phyloP scores from a whole-genome alignment of 2,888 invertebrate genomes.

The Hipparchia semele region DNA sequence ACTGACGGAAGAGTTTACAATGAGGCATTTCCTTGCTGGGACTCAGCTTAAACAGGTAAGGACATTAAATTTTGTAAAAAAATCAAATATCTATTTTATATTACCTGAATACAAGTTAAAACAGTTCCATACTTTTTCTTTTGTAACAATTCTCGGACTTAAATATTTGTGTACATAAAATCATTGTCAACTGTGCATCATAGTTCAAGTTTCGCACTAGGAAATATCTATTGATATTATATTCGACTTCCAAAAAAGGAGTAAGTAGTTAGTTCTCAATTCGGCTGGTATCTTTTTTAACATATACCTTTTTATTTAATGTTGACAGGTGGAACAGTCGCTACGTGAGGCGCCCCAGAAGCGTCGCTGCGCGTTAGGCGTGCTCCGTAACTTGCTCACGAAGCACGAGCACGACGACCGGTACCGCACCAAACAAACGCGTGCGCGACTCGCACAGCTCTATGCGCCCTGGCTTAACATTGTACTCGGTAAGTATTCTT shows the following conservation, averaged over 20 bases:
- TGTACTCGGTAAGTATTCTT: constrained; percentile 74
- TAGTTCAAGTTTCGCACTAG: no score
- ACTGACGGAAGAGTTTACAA: constrained; percentile 91
- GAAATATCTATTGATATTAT: no score
- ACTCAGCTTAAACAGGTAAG: constrained; percentile 88
- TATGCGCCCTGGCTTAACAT: constrained; percentile 96
- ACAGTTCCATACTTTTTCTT: no score
- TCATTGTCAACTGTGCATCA: no score
- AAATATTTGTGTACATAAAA: no score
- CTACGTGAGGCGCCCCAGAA: constrained; percentile 93
- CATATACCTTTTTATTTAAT: background rate
- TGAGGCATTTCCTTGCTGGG: constrained; percentile 95
- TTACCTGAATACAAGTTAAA: no score
- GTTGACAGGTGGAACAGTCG: constrained; percentile 88
- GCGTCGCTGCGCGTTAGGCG: constrained; percentile 90
- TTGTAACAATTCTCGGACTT: no score
- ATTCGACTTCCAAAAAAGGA: no score
- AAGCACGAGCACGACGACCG: constrained; percentile 98
- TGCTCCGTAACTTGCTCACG: constrained; percentile 93
- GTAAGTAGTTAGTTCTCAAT: no score
- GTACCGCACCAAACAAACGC: constrained; percentile 91
- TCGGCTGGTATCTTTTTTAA: no score
- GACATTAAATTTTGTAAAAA: no score
- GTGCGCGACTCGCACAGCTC: constrained; percentile 92
- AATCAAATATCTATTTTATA: no score